phyloP scores from a whole-genome alignment of 2,888 invertebrate species.

The Drosophila mercatorum region DNA sequence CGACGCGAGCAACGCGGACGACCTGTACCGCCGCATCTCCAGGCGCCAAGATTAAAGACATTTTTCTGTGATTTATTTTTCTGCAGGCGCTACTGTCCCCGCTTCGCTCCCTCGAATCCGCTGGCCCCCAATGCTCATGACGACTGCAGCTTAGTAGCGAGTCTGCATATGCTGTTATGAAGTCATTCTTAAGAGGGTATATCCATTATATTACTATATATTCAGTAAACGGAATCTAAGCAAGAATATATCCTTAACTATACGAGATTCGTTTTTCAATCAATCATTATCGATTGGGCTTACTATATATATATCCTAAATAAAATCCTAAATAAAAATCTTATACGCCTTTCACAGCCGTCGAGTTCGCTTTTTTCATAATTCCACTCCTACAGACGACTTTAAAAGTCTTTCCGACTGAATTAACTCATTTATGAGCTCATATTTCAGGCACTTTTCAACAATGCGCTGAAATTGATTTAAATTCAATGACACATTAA shows the following conservation, averaged over 20 bases:
- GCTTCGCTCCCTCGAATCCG: background rate
- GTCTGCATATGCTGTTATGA: background rate
- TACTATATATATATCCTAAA: no score
- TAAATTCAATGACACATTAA: conserved; percentile 72
- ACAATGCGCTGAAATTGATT: conserved; percentile 46
- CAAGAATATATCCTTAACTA: background rate
- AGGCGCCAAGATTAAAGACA: conserved; percentile 78
- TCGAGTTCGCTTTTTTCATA: no score
- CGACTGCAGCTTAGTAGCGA: conserved; percentile 10
- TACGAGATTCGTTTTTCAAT: background rate
- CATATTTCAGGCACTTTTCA: conserved; percentile 5
- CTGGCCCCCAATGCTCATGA: conserved; percentile 6
- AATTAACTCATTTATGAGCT: conserved; percentile 12
- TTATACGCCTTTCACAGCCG: no score
- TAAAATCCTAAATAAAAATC: no score
- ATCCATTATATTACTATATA: background rate
- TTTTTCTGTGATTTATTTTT: conserved; percentile 74
- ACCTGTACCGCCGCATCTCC: conserved; percentile 35
- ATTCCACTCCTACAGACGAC: no score
- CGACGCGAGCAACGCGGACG: conserved; percentile 21
- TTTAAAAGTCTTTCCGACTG: background rate
- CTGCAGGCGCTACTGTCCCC: conserved; percentile 69
- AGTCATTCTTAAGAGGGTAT: background rate
- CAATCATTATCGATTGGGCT: background rate
- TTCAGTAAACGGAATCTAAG: no score